A percentile compares a stretch with the other conserved stretches of the same genome.
phyloP scores from a whole-genome alignment of 2,888 invertebrate genomes.

The Agrenia bidenticulata region DNA sequence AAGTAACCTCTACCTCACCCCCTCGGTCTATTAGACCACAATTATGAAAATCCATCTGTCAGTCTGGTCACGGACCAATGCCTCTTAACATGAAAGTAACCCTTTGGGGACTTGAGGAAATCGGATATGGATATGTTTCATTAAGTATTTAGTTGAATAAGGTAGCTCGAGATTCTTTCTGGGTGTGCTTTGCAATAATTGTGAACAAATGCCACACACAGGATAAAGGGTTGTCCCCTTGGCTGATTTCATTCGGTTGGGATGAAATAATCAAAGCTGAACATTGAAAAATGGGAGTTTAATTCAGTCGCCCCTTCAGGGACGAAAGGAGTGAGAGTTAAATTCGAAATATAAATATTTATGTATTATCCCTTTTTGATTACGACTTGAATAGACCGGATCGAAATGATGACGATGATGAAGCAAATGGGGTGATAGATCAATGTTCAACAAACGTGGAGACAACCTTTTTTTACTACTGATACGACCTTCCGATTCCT shows the following conservation, averaged over 20 bases:
- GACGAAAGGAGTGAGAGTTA: constrained; percentile 9
- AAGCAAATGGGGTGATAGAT: constrained; percentile 11
- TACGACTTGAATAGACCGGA: constrained; percentile 5
- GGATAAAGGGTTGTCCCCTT: neutral
- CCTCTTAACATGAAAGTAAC: constrained; percentile 1
- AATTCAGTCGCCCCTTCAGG: constrained; percentile 8
- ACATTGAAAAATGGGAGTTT: constrained; percentile 19
- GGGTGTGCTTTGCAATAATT: neutral
- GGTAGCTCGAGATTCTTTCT: neutral
- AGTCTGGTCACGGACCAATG: constrained; percentile 17
- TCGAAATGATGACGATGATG: constrained; percentile 8
- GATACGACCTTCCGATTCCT: neutral
- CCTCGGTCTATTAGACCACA: constrained; percentile 17
- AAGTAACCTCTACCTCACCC: constrained; percentile 1
- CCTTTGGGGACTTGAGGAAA: too few species aligned
- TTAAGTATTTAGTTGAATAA: neutral
- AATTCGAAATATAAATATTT: constrained; percentile 3
- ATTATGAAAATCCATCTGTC: constrained; percentile 22
- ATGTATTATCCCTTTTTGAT: constrained; percentile 1
- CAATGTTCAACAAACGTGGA: constrained; percentile 5
- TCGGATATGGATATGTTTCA: neutral
- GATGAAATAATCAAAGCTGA: constrained; percentile 17
- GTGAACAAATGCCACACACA: constrained; percentile 2
- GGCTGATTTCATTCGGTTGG: constrained; percentile 6
- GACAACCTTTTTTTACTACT: neutral